Conservation (phyloP, 2,888 invertebrate genomes). For the Gari tellinella region DNA sequence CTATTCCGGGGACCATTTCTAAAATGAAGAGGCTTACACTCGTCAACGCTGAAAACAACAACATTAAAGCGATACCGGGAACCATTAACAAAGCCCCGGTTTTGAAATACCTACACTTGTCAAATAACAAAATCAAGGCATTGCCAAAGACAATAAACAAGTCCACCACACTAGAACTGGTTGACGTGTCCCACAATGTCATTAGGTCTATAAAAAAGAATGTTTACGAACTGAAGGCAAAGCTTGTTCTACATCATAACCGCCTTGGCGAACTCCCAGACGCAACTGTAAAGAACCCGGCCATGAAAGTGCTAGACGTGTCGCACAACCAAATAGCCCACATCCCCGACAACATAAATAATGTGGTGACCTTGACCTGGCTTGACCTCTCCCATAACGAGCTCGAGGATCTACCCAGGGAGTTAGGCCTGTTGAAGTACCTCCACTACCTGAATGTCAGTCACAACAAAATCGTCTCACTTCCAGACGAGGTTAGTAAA, state of each 20-base stretch:
- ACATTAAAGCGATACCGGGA: slow-evolving; percentile 70
- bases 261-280: slow-evolving; percentile 78
- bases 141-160: slow-evolving; percentile 81
- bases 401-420: slow-evolving; percentile 77
- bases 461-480: slow-evolving; percentile 90
- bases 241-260: slow-evolving; percentile 76
- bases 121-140: slow-evolving; percentile 80
- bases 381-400: slow-evolving; percentile 90
- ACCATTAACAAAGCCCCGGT: slow-evolving; percentile 74
- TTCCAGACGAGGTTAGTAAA: slow-evolving; percentile 90
- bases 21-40: slow-evolving; percentile 67
- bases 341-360: slow-evolving; percentile 79
- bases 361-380: slow-evolving; percentile 80
- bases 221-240: slow-evolving; percentile 80
- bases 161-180: slow-evolving; percentile 68
- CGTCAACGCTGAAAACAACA: slow-evolving; percentile 73
- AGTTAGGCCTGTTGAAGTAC: slow-evolving; percentile 79
- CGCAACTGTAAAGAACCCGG: slow-evolving; percentile 76
- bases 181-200: slow-evolving; percentile 80
- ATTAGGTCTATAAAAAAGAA: slow-evolving; percentile 79
- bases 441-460: slow-evolving; percentile 88
- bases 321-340: slow-evolving; percentile 77
- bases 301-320: slow-evolving; percentile 77
- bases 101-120: slow-evolving; percentile 71
- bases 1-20: slow-evolving; percentile 73